Evolutionary conservation across 2,797 vertebrate species (phyloP).

Genomic region (Smutsia gigantea): DNA sequence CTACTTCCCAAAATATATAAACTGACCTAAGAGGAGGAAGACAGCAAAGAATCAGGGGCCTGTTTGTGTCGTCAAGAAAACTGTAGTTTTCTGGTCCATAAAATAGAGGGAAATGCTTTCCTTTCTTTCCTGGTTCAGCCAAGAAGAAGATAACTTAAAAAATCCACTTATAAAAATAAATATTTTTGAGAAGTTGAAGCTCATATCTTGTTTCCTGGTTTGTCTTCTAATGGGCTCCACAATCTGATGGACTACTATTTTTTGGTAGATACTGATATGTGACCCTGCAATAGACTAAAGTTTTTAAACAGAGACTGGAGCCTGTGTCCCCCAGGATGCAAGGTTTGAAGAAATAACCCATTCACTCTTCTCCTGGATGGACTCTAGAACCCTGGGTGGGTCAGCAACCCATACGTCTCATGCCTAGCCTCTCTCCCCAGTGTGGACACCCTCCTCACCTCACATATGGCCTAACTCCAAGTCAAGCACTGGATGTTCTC

Average conservation of each 20-base stretch:
- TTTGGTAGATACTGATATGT: not conserved
- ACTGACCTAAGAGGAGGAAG: not conserved
- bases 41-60: not conserved
- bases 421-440: accelerated
- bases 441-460: accelerated
- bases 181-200: not conserved
- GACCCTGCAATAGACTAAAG: not conserved
- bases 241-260: not conserved
- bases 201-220: not conserved
- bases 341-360: not conserved
- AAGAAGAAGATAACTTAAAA: not conserved
- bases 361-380: accelerated
- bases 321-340: not conserved
- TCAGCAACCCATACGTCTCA: accelerated
- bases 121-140: not conserved
- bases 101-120: not conserved
- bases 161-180: not conserved
- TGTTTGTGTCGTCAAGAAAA: not conserved
- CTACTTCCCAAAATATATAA: not conserved
- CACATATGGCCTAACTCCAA: not conserved
- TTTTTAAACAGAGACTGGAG: not conserved
- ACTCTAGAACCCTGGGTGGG: accelerated
- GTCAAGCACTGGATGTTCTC: accelerated
- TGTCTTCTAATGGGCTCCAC: not conserved
- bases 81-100: not conserved